Conservation (phyloP, 2,113 vertebrate genomes). For the Numenius arquata region DNA sequence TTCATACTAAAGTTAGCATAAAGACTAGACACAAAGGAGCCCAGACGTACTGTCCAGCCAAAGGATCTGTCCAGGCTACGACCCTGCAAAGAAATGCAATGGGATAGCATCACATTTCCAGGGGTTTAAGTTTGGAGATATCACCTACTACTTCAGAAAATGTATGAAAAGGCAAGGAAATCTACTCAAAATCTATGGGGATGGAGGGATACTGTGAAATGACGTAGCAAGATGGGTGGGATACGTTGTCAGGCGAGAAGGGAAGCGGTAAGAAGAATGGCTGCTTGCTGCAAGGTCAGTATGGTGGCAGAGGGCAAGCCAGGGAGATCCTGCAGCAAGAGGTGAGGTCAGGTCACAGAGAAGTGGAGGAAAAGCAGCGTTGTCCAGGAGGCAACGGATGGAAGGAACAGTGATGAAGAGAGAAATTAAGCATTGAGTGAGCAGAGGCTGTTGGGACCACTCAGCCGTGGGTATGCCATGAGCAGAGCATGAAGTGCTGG, state of each 20-base stretch:
- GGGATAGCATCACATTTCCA: neutral
- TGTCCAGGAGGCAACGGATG: neutral
- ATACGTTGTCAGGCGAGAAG: neutral
- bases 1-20: neutral
- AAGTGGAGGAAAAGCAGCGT: neutral
- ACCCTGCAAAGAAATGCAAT: neutral
- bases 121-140: neutral
- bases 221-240: neutral
- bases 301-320: neutral
- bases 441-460: neutral
- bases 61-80: neutral
- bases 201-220: neutral
- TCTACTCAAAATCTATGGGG: neutral
- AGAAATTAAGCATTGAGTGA: neutral
- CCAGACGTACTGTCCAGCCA: neutral
- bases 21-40: neutral
- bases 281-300: neutral
- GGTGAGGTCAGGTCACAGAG: neutral
- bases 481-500: neutral
- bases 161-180: neutral
- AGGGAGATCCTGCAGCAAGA: neutral
- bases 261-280: neutral
- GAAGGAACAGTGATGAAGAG: neutral
- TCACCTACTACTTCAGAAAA: neutral
- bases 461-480: rapidly evolving